Conservation (phyloP, 2,113 vertebrate genomes). For the Entelurus aequoreus region DNA sequence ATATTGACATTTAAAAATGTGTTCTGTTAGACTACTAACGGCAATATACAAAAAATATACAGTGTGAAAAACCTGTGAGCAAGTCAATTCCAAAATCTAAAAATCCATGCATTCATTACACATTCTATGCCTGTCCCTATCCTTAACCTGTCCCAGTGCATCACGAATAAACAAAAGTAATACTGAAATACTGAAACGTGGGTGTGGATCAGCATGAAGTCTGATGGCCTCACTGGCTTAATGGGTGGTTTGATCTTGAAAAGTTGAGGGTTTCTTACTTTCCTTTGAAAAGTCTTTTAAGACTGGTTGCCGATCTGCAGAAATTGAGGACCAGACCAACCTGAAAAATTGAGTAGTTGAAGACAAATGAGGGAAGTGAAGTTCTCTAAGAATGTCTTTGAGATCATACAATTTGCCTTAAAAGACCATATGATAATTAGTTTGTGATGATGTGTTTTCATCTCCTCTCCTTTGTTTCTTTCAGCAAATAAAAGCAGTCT, state of each 20-base stretch:
- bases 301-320: conserved; percentile 55
- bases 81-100: background rate
- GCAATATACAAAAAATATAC: too few species aligned
- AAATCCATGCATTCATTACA: background rate
- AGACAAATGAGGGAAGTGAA: conserved; percentile 13
- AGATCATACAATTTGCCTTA: conserved; percentile 17
- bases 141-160: background rate
- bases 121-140: background rate
- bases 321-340: conserved; percentile 29
- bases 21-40: too few species aligned
- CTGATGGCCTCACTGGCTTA: conserved; percentile 34
- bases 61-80: too few species aligned
- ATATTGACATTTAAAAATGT: too few species aligned
- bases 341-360: conserved; percentile 25
- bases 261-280: conserved; percentile 45
- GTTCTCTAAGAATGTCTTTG: conserved; percentile 10
- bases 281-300: conserved; percentile 35
- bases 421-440: conserved; percentile 18
- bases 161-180: background rate
- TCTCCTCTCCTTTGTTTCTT: conserved; percentile 25
- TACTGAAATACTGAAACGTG: conserved; percentile 36
- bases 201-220: conserved; percentile 43
- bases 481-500: conserved; percentile 40
- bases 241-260: conserved; percentile 49
- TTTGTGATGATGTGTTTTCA: conserved; percentile 14